Percentiles rank a stretch among this genome's conserved stretches.
Evolutionary conservation across 2,113 vertebrate species (phyloP).

Genomic region (Psilopsiagon aymara): DNA sequence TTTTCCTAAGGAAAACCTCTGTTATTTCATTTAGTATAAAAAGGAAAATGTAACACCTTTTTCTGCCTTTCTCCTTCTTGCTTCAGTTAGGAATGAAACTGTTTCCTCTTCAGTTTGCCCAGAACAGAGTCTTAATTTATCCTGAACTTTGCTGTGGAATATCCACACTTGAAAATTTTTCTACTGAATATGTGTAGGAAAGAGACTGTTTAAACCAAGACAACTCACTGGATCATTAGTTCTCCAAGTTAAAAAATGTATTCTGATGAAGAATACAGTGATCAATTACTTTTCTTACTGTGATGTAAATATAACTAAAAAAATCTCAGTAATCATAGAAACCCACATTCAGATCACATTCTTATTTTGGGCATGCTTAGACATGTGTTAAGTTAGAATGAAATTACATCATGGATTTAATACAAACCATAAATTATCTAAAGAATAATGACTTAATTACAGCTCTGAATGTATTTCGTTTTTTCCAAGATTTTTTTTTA

Average conservation of each 20-base stretch:
- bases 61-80: neutral
- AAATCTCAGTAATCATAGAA: accelerated
- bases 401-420: neutral
- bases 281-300: neutral
- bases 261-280: neutral
- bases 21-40: neutral
- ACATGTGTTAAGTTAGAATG: neutral
- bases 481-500: neutral
- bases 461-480: neutral
- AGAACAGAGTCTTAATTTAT: neutral
- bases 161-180: neutral
- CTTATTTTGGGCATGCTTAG: neutral
- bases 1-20: neutral
- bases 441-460: neutral
- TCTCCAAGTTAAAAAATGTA: neutral
- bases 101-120: neutral
- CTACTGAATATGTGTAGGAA: neutral
- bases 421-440: accelerated
- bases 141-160: neutral
- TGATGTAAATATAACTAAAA: neutral
- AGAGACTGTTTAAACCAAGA: neutral
- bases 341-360: neutral
- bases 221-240: neutral
- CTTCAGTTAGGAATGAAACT: neutral
- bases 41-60: neutral